phyloP scores from a whole-genome alignment of 2,888 invertebrate species.

The Minunthozetes semirufus region DNA sequence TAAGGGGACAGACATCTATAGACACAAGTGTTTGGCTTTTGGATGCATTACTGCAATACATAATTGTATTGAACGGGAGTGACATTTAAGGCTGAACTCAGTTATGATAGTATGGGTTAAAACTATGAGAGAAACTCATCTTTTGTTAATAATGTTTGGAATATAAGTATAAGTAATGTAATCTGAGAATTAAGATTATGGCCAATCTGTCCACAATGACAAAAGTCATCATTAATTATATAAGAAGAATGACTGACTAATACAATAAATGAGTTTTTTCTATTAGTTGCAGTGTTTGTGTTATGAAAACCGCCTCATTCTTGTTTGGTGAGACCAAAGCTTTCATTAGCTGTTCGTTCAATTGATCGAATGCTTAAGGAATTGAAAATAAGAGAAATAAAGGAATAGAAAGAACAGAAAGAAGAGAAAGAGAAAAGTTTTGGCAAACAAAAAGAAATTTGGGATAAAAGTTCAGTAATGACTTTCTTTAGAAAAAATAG shows the following conservation, averaged over 20 bases:
- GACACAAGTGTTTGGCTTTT: background rate
- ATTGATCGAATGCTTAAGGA: background rate
- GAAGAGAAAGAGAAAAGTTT: constrained; percentile 3
- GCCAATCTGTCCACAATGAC: background rate
- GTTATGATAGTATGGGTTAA: background rate
- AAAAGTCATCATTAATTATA: background rate
- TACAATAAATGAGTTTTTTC: background rate
- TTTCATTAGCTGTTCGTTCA: background rate
- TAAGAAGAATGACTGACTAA: background rate
- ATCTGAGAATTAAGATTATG: background rate
- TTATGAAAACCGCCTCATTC: constrained; percentile 20
- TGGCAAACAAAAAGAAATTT: background rate
- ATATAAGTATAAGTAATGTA: background rate
- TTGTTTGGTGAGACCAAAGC: background rate
- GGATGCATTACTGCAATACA: constrained; percentile 16
- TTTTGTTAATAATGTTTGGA: background rate
- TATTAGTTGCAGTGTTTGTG: background rate
- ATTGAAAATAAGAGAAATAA: background rate
- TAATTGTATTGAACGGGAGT: background rate
- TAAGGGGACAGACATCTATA: background rate
- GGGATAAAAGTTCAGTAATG: constrained; percentile 49
- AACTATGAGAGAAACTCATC: background rate
- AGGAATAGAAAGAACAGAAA: background rate
- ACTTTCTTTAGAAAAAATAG: constrained; percentile 56
- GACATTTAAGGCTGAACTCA: constrained; percentile 4